Percentiles rank a stretch among this genome's conserved stretches.
Evolutionary conservation across 2,888 invertebrate species (phyloP).

Genomic region (Pachycephus smyrnensis): DNA sequence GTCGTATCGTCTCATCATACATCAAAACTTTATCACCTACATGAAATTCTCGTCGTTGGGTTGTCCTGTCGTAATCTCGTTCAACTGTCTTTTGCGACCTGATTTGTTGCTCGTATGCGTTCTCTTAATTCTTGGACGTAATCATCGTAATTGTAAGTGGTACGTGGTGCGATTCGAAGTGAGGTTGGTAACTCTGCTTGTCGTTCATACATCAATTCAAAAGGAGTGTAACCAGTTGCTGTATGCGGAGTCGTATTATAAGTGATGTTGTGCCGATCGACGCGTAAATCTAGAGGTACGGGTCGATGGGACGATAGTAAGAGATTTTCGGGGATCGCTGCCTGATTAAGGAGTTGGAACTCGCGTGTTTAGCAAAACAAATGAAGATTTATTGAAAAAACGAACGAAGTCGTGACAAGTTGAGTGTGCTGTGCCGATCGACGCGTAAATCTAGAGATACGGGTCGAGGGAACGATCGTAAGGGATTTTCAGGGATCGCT

Average conservation of each 20-base stretch:
- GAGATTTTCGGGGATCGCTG: no score
- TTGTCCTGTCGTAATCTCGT: not conserved
- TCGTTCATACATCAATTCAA: conserved; percentile 8
- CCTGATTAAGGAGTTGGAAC: no score
- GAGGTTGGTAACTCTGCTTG: conserved; percentile 6
- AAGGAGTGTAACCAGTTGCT: conserved; percentile 10
- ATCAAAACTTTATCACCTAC: conserved; percentile 5
- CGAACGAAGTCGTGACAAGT: no score
- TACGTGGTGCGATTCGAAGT: not conserved
- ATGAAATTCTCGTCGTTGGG: not conserved
- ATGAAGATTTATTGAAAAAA: no score
- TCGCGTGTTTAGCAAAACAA: no score
- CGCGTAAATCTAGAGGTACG: no score
- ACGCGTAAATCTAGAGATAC: no score
- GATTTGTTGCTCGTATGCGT: not conserved
- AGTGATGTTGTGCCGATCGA: no score
- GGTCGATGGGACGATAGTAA: no score
- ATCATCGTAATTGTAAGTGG: conserved; percentile 12
- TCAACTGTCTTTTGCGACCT: conserved; percentile 2
- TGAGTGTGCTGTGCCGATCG: no score
- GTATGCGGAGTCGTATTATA: conserved; percentile 22
- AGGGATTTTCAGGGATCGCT: no score
- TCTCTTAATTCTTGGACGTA: conserved; percentile 4
- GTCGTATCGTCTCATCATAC: not conserved
- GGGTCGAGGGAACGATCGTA: no score